Conservation (phyloP, 2,888 invertebrate genomes). For the Drosophila imparisetae region DNA sequence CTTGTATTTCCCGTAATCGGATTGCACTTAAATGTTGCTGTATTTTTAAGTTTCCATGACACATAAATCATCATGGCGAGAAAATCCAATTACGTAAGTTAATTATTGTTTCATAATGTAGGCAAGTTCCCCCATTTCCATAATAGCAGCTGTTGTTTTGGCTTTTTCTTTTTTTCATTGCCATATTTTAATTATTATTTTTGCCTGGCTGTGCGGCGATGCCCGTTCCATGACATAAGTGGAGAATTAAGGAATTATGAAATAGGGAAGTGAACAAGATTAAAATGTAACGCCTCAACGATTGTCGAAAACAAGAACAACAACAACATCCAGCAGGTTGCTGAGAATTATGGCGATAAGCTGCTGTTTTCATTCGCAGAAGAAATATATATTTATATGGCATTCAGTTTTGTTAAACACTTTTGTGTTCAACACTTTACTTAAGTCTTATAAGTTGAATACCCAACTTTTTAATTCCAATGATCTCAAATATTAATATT, state of each 20-base stretch:
- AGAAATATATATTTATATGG: background rate
- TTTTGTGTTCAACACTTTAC: too few species aligned
- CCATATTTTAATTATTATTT: conserved; percentile 37
- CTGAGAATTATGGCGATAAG: too few species aligned
- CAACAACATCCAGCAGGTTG: background rate
- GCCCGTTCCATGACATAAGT: conserved; percentile 24
- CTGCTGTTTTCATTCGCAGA: background rate
- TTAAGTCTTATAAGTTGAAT: background rate
- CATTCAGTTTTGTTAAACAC: too few species aligned
- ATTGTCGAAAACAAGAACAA: background rate
- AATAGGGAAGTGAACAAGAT: conserved; percentile 7
- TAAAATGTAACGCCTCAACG: conserved; percentile 23
- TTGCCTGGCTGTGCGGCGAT: background rate
- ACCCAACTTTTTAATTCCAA: background rate
- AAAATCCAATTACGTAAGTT: conserved; percentile 42
- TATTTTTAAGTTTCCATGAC: background rate
- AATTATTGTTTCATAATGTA: conserved; percentile 42
- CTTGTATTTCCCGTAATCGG: background rate
- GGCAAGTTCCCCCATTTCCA: background rate
- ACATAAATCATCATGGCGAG: conserved; percentile 10
- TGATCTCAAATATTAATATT: background rate
- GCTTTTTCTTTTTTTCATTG: background rate
- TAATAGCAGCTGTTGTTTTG: background rate
- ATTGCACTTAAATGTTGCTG: background rate
- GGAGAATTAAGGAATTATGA: conserved; percentile 44